Evolutionary conservation across 2,797 vertebrate species (phyloP).

Genomic region (Phataginus tetradactyla): DNA sequence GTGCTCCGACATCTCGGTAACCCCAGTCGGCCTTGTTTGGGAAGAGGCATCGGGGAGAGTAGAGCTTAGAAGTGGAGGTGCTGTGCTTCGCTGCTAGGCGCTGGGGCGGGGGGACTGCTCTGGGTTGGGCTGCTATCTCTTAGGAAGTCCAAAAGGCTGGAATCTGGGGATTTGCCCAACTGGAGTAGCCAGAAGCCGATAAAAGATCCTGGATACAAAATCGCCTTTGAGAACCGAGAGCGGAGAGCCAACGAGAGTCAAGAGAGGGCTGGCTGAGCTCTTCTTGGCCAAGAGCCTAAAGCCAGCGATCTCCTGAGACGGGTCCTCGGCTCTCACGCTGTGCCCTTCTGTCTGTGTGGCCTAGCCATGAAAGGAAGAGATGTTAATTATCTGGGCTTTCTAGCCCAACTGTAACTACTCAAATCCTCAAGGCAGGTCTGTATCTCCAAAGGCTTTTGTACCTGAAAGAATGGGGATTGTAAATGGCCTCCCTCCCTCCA

Average conservation of each 20-base stretch:
- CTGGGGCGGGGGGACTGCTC: background rate
- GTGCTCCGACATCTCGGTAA: background rate
- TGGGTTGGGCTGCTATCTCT: background rate
- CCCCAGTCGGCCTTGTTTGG: background rate
- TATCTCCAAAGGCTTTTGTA: background rate
- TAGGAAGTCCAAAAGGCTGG: background rate
- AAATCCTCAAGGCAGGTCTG: too few species aligned
- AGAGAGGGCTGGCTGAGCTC: background rate
- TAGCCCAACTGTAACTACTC: background rate
- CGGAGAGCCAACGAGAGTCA: too few species aligned
- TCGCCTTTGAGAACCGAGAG: background rate
- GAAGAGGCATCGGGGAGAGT: too few species aligned
- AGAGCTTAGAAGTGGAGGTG: background rate
- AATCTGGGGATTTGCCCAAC: background rate
- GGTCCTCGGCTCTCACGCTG: rapidly evolving
- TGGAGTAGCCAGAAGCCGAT: background rate
- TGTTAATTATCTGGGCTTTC: background rate
- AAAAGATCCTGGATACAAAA: background rate
- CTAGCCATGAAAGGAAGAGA: background rate
- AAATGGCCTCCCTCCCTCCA: background rate
- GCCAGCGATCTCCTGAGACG: background rate
- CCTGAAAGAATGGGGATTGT: background rate
- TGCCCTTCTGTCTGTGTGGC: rapidly evolving
- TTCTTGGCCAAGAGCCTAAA: background rate
- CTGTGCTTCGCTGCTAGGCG: background rate